Evolutionary conservation across 2,113 vertebrate species (phyloP), one percentile per base, ranked within the genome.

Genomic region (Sus scrofa): DNA sequence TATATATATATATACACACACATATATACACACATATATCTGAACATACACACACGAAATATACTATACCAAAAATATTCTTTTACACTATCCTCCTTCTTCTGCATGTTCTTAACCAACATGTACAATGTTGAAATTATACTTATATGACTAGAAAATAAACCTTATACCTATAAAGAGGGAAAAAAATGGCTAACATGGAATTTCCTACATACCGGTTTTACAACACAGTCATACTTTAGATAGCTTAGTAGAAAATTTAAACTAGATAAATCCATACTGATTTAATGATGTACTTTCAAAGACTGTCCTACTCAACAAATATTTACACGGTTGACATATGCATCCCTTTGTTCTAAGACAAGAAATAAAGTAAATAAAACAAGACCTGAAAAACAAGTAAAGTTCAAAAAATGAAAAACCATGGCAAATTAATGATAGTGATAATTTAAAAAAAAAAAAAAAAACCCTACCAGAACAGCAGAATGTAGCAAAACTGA

Each of bases 341-440:
- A 50, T 68, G 14, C 2, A 65, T 34, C 65, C 30, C 27, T 93
- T 63, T 86, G 27, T 34, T 77, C 44, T 65, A 44, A 82, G 54
- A 82, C 3, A 87, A 86, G 44, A 89, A 92, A 84, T 39, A 91
- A 87, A 71, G 15, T 32, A 32, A 39, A 32, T 30, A 39, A 77
- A 84, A 83, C 81, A 54, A 39, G 22, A 89, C 39, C 11, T 54
- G 77, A 82, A 73, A 77, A 82, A 73, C 6, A 95, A 79, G 1
- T 78, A 3, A 89, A 73, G 12, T 89, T 56, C 11, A 75, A 95
- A 91, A 89, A 60, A 44, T 75, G 39, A 96, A 89, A 83, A 19
- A 67, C 30, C 10, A 56, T 18, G 16, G 26, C 44, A 90, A 94
- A 79, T 79, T 78, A 74, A 86, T n/a, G 16, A 86, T 50, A 22